Conservation (phyloP, 2,888 invertebrate species). For the Melieria crassipennis region DNA sequence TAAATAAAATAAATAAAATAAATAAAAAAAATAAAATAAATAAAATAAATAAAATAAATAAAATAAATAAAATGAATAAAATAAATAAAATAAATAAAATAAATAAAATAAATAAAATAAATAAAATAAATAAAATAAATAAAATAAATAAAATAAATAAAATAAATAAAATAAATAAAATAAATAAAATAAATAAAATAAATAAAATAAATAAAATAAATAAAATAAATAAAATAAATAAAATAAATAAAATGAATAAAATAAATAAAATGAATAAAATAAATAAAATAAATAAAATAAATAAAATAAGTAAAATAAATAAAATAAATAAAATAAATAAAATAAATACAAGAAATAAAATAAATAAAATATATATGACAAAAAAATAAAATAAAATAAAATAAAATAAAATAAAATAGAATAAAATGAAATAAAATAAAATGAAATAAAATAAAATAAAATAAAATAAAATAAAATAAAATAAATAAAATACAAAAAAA, state of each 20-base stretch:
- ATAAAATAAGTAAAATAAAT: neutral
- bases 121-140: neutral
- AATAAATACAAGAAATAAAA: neutral
- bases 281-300: neutral
- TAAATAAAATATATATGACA: neutral
- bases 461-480: too few relatives aligned
- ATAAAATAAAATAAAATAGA: neutral
- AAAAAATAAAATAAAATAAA: neutral
- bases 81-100: neutral
- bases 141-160: neutral
- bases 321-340: neutral
- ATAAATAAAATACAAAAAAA: too few relatives aligned
- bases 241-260: neutral
- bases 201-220: neutral
- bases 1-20: constrained; percentile 6
- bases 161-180: neutral
- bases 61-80: neutral
- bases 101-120: neutral
- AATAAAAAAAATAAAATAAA: neutral
- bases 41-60: constrained; percentile 8
- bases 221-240: neutral
- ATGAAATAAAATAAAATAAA: too few relatives aligned
- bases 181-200: neutral
- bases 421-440: neutral
- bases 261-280: constrained; percentile 8